Base-by-base conservation (phyloP, 1,140 invertebrate genomes). In the Nebria ingens region DNA sequence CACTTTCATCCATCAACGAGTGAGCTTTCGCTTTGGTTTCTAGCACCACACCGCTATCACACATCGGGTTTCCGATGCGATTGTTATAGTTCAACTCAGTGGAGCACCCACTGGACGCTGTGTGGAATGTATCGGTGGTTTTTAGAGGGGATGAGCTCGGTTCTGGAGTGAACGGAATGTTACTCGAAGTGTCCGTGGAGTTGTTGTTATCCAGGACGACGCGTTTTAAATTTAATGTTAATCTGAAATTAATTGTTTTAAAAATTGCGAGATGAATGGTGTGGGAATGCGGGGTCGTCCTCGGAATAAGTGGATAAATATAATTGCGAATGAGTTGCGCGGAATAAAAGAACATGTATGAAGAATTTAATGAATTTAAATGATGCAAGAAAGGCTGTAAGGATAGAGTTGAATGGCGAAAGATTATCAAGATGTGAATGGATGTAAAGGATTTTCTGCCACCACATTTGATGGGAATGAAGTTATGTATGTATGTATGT, bases 61-160 rank as follows among this genome's bases (percentile, higher is more conserved):
- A 72, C 75, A 76, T 76, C 2, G 72, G 55, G 42, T 64, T 60
- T 22, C 67, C 64, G 1, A 62, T 21, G 19, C 54, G 52, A 6
- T 58, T 59, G 29, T 23, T 55, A 15, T 55, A 56, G 15, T 21
- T 51, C 11, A 22, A 9, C 57, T 49, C 40, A n/a, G n/a, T n/a
- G 6, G 73, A 75, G 59, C 74, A 73, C 55, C 71, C 72, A 13
- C 78, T 79, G 15, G 75, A 69, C 0, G 85, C 85, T n/a, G 85
- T 87, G 66, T 87, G 85, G 65, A 85, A 88, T 0, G 84, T 86
- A 60, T 86, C 84, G 22, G 76, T 76, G 1, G 79, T 79, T 29
- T 78, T 78, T 20, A 78, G 60, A 0, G 76, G 75, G 4, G 71
- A 72, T 29, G 56, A 21, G 3, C 72, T 72, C 23, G 56, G 12